These are phyloP conservation scores for Plutomurus gul DNA, from an alignment of 1,140 invertebrate species.

Conservation along the genomic window DNA sequence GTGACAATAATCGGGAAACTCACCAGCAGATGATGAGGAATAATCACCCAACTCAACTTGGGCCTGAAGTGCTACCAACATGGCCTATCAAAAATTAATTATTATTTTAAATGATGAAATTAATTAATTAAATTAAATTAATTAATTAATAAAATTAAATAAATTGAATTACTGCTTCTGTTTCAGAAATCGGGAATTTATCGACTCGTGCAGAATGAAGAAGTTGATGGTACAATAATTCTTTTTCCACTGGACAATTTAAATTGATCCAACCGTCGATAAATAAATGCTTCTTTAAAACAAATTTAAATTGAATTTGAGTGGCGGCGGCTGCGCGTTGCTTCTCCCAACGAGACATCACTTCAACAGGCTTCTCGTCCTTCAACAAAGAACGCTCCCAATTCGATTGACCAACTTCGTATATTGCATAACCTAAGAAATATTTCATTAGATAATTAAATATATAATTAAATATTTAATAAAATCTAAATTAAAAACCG, in stretches of 20 bases:
- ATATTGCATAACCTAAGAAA: slow-evolving; percentile 71
- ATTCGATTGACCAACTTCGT: slow-evolving; percentile 73
- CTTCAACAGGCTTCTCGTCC: slow-evolving; percentile 89
- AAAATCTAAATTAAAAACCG: neutral
- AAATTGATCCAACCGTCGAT: slow-evolving; percentile 81
- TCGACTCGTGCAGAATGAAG: slow-evolving; percentile 86
- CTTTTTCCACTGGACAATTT: slow-evolving; percentile 88
- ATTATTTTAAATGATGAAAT: slow-evolving; percentile 8
- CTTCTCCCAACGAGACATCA: slow-evolving; percentile 93
- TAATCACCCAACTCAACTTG: slow-evolving; percentile 90
- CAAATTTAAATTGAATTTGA: slow-evolving; percentile 68
- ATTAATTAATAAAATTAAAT: neutral
- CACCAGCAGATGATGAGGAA: slow-evolving; percentile 58
- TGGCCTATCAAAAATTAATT: slow-evolving; percentile 64
- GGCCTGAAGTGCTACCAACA: slow-evolving; percentile 90
- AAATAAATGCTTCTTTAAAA: slow-evolving; percentile 93
- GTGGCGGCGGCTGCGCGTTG: slow-evolving; percentile 64
- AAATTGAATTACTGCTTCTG: slow-evolving; percentile 78
- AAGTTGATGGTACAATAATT: slow-evolving; percentile 94
- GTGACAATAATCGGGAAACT: slow-evolving; percentile 68
- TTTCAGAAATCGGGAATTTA: slow-evolving; percentile 85
- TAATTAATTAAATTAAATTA: neutral
- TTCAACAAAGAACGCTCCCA: slow-evolving; percentile 80
- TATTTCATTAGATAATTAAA: neutral
- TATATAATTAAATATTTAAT: slow-evolving; percentile 3